phyloP scores from a whole-genome alignment of 2,113 vertebrate species.

The Callospermophilus lateralis region DNA sequence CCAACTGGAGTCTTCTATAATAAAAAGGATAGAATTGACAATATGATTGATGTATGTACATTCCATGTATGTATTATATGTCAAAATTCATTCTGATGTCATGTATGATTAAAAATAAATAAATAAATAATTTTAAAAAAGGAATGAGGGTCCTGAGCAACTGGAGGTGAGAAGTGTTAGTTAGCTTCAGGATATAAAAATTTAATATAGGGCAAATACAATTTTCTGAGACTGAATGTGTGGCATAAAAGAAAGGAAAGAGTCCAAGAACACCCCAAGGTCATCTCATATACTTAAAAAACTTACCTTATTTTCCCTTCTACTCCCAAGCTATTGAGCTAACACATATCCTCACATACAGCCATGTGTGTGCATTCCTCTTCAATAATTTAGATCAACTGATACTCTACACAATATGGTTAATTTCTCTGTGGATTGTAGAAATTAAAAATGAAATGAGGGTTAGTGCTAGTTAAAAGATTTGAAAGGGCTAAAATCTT shows the following conservation, averaged over 20 bases:
- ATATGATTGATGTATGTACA: no score
- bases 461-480: conserved; percentile 64
- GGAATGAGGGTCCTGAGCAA: background rate
- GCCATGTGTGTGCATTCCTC: background rate
- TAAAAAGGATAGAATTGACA: background rate
- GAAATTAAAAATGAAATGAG: conserved; percentile 76
- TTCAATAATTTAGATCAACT: conserved; percentile 34
- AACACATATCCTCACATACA: background rate
- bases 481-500: conserved; percentile 63
- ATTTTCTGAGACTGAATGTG: background rate
- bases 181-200: background rate
- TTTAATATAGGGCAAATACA: background rate
- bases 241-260: background rate
- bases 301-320: background rate
- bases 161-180: background rate
- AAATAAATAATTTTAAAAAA: no score
- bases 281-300: background rate
- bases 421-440: conserved; percentile 66
- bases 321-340: background rate
- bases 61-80: no score
- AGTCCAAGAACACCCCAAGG: background rate
- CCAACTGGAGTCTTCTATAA: background rate
- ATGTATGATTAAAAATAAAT: no score
- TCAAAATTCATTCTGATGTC: no score
- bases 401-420: conserved; percentile 42